phyloP scores from a whole-genome alignment of 2,113 vertebrate genomes.

The Dunckerocampus dactyliophorus region DNA sequence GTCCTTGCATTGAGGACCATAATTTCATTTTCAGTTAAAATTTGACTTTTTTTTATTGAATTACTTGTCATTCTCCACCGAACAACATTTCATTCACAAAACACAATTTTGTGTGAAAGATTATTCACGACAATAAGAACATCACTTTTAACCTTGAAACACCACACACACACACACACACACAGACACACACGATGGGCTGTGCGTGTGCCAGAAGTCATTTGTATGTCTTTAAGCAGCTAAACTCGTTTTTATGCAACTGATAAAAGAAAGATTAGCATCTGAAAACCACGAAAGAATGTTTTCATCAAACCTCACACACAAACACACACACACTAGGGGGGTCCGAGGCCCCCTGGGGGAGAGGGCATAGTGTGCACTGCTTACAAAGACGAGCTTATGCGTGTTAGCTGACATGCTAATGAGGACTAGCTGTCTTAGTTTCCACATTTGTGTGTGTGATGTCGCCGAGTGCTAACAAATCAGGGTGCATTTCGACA shows the following conservation, averaged over 20 bases:
- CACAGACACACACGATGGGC: conserved; percentile 27
- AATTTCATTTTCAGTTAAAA: no score
- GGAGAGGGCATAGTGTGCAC: conserved; percentile 23
- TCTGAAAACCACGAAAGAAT: conserved; percentile 59
- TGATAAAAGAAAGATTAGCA: conserved; percentile 67
- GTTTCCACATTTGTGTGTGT: not conserved
- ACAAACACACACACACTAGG: conserved; percentile 17
- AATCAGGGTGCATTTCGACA: no score
- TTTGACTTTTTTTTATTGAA: no score
- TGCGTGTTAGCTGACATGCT: conserved; percentile 24
- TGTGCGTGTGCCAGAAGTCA: conserved; percentile 60
- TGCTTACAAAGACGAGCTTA: conserved; percentile 41
- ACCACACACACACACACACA: conserved; percentile 22
- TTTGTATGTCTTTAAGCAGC: conserved; percentile 68
- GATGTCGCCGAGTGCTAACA: no score
- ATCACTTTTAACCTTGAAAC: not conserved
- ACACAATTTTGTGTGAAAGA: no score
- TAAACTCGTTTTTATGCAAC: conserved; percentile 61
- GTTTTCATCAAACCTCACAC: conserved; percentile 53
- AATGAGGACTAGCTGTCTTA: conserved; percentile 23
- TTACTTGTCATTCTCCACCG: no score
- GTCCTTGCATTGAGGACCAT: no score
- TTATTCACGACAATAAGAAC: not conserved
- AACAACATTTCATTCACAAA: no score
- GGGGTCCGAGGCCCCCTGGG: conserved; percentile 44